Conservation (phyloP, 2,113 vertebrate species). For the Smithornis capensis region DNA sequence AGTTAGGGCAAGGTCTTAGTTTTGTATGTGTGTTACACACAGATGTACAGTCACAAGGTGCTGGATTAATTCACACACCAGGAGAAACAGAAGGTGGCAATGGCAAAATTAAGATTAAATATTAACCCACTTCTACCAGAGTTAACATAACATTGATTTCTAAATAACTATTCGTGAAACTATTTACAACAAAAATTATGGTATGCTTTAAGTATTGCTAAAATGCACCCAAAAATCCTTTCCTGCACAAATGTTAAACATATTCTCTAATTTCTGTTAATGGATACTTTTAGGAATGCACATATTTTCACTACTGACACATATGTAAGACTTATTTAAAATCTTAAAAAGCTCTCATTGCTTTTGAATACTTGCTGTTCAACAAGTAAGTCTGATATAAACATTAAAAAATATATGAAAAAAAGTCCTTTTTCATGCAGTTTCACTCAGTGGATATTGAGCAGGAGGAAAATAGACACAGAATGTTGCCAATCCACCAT, state of each 20-base stretch:
- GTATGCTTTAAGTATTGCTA: not conserved
- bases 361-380: not conserved
- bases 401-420: not conserved
- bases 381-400: not conserved
- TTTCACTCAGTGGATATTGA: not conserved
- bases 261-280: not conserved
- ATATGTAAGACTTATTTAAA: not conserved
- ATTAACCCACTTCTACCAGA: not conserved
- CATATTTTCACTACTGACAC: not conserved
- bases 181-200: not conserved
- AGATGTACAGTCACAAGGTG: not conserved
- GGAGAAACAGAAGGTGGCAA: not conserved
- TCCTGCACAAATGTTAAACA: not conserved
- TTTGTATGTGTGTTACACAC: not conserved
- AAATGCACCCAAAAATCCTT: not conserved
- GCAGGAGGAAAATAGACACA: not conserved
- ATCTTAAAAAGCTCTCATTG: not conserved
- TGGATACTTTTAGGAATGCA: not conserved
- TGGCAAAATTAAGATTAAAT: not conserved
- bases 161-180: not conserved
- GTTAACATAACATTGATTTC: not conserved
- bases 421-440: not conserved
- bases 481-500: not conserved
- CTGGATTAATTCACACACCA: not conserved
- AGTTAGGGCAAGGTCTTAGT: not conserved